phyloP scores from a whole-genome alignment of 2,888 invertebrate species.

The Tetragonisca angustula region DNA sequence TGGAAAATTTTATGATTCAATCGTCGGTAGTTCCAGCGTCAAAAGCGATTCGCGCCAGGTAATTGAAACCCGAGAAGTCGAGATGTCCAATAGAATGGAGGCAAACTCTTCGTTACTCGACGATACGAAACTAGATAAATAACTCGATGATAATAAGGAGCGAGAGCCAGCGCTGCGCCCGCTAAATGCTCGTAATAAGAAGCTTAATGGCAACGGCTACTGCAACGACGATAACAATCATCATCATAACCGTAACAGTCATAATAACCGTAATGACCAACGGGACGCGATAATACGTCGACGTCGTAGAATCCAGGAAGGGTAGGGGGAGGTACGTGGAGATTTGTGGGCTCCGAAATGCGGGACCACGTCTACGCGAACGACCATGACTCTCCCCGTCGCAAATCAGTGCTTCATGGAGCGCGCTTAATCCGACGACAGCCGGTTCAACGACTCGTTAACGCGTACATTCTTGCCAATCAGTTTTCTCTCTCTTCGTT shows the following conservation, averaged over 20 bases:
- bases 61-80: slow-evolving; percentile 3
- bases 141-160: slow-evolving; percentile 43
- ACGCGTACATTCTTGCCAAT: not conserved
- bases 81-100: no score
- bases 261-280: slow-evolving; percentile 69
- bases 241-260: slow-evolving; percentile 70
- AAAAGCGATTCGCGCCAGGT: not conserved
- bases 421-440: slow-evolving; percentile 55
- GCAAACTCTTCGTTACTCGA: not conserved
- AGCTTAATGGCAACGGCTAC: slow-evolving; percentile 61
- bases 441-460: slow-evolving; percentile 47
- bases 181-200: slow-evolving; percentile 65
- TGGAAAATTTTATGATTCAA: no score
- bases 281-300: slow-evolving; percentile 58
- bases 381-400: slow-evolving; percentile 48
- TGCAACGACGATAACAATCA: slow-evolving; percentile 69
- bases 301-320: slow-evolving; percentile 41
- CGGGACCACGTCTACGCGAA: slow-evolving; percentile 16
- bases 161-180: slow-evolving; percentile 35
- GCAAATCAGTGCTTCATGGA: slow-evolving; percentile 60
- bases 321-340: slow-evolving; percentile 19
- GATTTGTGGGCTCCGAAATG: slow-evolving; percentile 47
- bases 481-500: not conserved
- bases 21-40: not conserved
- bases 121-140: not conserved